Evolutionary conservation across 2,888 invertebrate genomes (phyloP).

Genomic region (Parnassius apollo): DNA sequence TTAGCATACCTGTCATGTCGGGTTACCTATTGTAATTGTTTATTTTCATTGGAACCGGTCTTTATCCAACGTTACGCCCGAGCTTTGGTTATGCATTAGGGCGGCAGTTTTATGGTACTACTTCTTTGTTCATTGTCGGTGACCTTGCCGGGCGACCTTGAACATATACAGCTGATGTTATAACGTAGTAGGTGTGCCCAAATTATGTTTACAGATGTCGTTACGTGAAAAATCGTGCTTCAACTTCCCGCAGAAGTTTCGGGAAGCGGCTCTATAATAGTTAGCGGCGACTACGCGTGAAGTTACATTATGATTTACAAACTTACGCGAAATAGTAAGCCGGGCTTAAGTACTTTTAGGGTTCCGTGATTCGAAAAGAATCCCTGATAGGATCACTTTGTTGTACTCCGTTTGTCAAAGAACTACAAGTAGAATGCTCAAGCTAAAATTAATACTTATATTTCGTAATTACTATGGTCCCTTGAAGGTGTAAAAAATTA

Average conservation of each 20-base stretch:
- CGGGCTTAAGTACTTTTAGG: neutral
- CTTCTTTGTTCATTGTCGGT: slow-evolving; percentile 40
- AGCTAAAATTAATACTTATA: no score
- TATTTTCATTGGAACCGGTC: slow-evolving; percentile 24
- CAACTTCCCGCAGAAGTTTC: neutral
- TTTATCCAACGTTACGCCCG: slow-evolving; percentile 10
- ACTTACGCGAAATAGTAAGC: no score
- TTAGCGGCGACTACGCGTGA: neutral
- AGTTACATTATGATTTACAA: neutral
- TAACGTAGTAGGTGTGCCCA: neutral
- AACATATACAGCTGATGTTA: slow-evolving; percentile 37
- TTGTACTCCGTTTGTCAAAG: no score
- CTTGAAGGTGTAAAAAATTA: no score
- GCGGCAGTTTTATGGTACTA: slow-evolving; percentile 14
- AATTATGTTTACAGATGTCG: neutral
- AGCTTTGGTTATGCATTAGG: slow-evolving; percentile 12
- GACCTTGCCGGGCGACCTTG: slow-evolving; percentile 67
- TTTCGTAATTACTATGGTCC: no score
- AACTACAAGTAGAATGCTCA: no score
- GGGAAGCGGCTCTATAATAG: neutral
- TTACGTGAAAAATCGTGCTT: neutral
- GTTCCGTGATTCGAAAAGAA: no score
- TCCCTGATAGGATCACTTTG: no score
- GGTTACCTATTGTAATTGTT: slow-evolving; percentile 22
- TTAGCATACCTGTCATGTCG: slow-evolving; percentile 52